Base-by-base conservation (phyloP, 1,140 invertebrate species). In the Zaprionus africanus region DNA sequence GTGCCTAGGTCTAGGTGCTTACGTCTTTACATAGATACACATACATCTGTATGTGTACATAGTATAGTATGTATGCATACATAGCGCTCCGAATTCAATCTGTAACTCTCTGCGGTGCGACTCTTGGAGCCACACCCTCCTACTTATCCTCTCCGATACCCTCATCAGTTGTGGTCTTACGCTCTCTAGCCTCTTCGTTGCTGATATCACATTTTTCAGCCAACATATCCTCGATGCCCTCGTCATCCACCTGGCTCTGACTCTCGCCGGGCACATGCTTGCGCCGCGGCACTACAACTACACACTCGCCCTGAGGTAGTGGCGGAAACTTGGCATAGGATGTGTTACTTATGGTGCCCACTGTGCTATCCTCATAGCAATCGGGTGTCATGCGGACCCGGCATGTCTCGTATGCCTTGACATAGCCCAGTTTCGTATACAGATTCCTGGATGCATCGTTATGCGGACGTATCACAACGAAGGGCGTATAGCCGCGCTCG, bases 391-490 rank as follows among this genome's bases (percentile, higher is more conserved):
- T 94, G 59, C 96, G 95, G 86, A 96, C 96, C 62, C 96, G 94
- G 46, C 96, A 95, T 72, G 96, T 97, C 92, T 96, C 94, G 85
- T 96, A 97, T 81, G 95, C 94, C 92, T 95, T 96, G 81, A 94
- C 95, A 93, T 97, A 97, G 71, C 96, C 96, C 82, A 97, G 94
- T 90, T 97, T 97, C 53, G 94, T 95, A 92, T 97, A 97, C 26
- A 97, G 94, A 81, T 95, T 95, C 80, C 96, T 95, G 76, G 96
- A 97, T 49, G 96, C 96, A 92, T 97, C 96, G 92, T 97, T 97
- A 92, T 97, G 96, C 62, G 96, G 96, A 93, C 96, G 95, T 93
- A 97, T 97, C 65, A 97, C 96, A 62, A 97, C 96, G 92, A 97
- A 97, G 15, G 96, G 96, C 70, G 95, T 95, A 92, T 97, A 97